These are phyloP conservation scores for Lonchura striata DNA, from an alignment of 2,113 vertebrate species.

Conservation along the genomic window DNA sequence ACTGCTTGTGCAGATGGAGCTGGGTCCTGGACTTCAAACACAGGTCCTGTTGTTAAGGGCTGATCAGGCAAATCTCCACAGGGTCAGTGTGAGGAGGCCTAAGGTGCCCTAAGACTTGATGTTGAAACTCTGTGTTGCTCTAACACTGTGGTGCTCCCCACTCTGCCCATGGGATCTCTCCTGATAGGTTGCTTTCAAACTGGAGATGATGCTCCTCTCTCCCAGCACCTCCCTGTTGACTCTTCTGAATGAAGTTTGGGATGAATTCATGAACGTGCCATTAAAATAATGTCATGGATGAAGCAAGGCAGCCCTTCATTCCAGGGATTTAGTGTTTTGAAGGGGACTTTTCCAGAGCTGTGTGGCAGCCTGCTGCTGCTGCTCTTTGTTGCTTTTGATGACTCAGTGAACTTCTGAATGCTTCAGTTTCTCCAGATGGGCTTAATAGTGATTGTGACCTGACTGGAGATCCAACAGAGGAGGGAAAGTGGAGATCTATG, in stretches of 20 bases:
- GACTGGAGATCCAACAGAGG: neutral
- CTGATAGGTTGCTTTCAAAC: neutral
- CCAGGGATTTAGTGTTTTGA: neutral
- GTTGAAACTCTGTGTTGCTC: neutral
- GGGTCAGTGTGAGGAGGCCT: neutral
- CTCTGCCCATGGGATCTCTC: neutral
- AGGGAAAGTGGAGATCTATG: neutral
- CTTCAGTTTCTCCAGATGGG: neutral
- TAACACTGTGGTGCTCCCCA: neutral
- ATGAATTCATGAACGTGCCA: neutral
- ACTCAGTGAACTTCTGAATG: neutral
- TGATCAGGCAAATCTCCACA: neutral
- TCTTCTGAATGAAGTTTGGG: neutral
- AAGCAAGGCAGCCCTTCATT: neutral
- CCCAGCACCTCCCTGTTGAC: neutral
- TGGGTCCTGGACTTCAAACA: neutral
- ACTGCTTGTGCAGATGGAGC: neutral
- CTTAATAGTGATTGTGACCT: neutral
- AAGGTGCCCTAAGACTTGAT: neutral
- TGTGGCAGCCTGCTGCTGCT: neutral
- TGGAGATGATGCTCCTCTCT: neutral
- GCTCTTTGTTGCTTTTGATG: neutral
- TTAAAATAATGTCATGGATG: neutral
- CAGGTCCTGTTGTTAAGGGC: neutral
- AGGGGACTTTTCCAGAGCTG: neutral